These are phyloP conservation scores for Montipora sp. DNA, from an alignment of 64 coral and sea anemone genomes.

Conservation along the genomic window DNA sequence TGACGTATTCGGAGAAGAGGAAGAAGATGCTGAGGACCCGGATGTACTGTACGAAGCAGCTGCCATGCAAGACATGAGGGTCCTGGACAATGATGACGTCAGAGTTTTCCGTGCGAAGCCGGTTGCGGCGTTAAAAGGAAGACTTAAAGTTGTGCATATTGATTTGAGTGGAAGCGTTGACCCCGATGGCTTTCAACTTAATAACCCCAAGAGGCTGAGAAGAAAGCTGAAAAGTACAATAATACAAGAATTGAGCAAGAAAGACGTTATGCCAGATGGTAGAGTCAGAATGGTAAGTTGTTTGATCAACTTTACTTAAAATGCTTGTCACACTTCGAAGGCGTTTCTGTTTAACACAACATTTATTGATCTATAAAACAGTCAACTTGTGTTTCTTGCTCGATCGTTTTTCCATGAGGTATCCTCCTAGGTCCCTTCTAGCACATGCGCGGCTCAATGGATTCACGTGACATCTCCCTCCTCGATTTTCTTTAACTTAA, in stretches of 20 bases:
- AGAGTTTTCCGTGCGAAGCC: not conserved
- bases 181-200: constrained; percentile 29
- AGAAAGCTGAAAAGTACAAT: constrained; percentile 43
- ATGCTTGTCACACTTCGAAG: too few species aligned
- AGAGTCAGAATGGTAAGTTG: constrained; percentile 30
- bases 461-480: too few species aligned
- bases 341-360: too few species aligned
- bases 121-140: not conserved
- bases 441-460: too few species aligned
- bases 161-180: not conserved
- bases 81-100: constrained; percentile 74
- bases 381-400: too few species aligned
- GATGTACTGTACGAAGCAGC: constrained; percentile 78
- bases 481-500: too few species aligned
- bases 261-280: constrained; percentile 71
- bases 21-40: constrained; percentile 14
- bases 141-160: not conserved
- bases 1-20: constrained; percentile 2
- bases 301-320: too few species aligned
- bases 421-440: too few species aligned
- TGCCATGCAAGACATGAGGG: constrained; percentile 48
- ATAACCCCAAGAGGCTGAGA: constrained; percentile 25
- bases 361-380: too few species aligned
- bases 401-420: too few species aligned
- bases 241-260: constrained; percentile 48